Conservation (phyloP, 1,140 invertebrate genomes). For the Stegodyphus dumicola region DNA sequence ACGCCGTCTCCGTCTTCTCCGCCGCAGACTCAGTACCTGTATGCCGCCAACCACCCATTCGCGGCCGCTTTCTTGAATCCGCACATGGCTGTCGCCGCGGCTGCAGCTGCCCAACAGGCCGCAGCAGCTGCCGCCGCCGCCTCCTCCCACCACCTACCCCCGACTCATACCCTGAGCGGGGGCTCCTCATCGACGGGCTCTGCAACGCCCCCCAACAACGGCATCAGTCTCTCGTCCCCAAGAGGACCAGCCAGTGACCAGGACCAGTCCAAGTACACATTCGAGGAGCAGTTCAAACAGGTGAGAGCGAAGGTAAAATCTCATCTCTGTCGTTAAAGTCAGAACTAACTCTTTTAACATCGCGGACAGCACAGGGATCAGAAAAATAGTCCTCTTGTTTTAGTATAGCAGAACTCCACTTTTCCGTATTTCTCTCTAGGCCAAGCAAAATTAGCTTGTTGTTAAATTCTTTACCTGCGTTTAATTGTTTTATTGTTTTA, state of each 20-base stretch:
- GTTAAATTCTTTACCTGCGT: too few species aligned
- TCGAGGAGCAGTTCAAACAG: constrained; percentile 65
- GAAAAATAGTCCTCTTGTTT: too few species aligned
- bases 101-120: background rate
- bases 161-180: background rate
- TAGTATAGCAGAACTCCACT: too few species aligned
- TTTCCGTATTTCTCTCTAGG: too few species aligned
- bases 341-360: too few species aligned
- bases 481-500: too few species aligned
- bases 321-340: too few species aligned
- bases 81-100: constrained; percentile 11
- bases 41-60: constrained; percentile 20
- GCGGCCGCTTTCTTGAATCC: constrained; percentile 5
- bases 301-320: constrained; percentile 45
- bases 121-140: background rate
- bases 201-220: constrained; percentile 40
- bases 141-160: background rate
- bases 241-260: background rate
- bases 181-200: constrained; percentile 27
- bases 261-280: constrained; percentile 63
- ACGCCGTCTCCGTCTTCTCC: constrained; percentile 31
- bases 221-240: constrained; percentile 1
- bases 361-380: too few species aligned
- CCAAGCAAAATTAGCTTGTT: too few species aligned
- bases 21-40: constrained; percentile 44